These are phyloP conservation scores for Drosophila willistoni DNA, from an alignment of 1,140 invertebrate species.

Conservation along the genomic window DNA sequence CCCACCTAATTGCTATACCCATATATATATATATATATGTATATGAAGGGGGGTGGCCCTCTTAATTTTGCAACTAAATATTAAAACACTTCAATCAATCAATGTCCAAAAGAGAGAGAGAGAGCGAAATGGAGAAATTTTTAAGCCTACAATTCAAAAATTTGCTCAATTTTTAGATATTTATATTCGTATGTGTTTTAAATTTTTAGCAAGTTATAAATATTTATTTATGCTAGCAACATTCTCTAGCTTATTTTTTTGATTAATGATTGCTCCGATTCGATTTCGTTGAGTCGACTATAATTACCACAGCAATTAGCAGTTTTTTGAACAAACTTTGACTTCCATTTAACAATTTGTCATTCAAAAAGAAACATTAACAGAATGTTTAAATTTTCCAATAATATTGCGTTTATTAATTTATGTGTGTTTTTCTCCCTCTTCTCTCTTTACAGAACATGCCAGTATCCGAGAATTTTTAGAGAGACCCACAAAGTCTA, in stretches of 20 bases:
- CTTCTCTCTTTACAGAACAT: constrained; percentile 53
- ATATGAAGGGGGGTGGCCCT: constrained; percentile 39
- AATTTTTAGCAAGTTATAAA: constrained; percentile 30
- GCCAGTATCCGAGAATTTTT: constrained; percentile 37
- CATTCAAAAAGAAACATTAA: constrained; percentile 49
- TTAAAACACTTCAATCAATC: constrained; percentile 61
- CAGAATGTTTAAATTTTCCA: constrained; percentile 28
- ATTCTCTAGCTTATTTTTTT: constrained; percentile 48
- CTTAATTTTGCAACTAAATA: constrained; percentile 55
- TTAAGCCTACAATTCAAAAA: constrained; percentile 7
- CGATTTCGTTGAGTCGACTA: constrained; percentile 39
- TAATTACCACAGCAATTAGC: constrained; percentile 77
- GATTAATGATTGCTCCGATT: constrained; percentile 66
- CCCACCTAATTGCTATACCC: constrained; percentile 45
- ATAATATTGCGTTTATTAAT: constrained; percentile 26
- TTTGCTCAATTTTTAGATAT: constrained; percentile 5
- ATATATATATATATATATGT: background rate
- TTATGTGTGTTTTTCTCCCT: background rate
- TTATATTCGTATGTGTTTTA: constrained; percentile 10
- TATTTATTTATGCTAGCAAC: constrained; percentile 43
- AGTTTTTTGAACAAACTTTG: constrained; percentile 56
- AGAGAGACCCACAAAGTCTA: constrained; percentile 42
- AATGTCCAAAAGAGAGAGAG: constrained; percentile 30
- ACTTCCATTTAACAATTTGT: constrained; percentile 57
- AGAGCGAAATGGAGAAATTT: constrained; percentile 1